phyloP scores from a whole-genome alignment of 2,113 vertebrate genomes.

The Theristicus caerulescens region DNA sequence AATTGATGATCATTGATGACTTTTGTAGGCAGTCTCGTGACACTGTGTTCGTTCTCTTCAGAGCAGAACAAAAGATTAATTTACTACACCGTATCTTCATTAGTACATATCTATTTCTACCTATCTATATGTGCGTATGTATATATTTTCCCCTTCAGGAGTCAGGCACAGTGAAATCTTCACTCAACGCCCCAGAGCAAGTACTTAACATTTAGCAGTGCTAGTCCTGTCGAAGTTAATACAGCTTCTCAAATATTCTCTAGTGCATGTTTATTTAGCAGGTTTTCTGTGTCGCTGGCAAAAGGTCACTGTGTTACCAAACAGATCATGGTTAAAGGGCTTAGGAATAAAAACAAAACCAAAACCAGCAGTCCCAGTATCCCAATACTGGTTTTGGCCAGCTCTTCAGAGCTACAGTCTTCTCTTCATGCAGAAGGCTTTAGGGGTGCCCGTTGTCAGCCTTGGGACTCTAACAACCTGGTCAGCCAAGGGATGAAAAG shows the following conservation, averaged over 20 bases:
- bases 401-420: background rate
- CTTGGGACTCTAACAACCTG: background rate
- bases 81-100: background rate
- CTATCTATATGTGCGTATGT: background rate
- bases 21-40: background rate
- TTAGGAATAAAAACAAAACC: background rate
- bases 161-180: background rate
- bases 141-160: background rate
- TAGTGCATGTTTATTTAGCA: background rate
- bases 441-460: background rate
- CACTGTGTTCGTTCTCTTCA: background rate
- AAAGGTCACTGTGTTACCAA: background rate
- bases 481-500: background rate
- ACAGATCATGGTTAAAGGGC: background rate
- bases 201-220: background rate
- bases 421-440: background rate
- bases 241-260: background rate
- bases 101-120: background rate
- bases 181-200: background rate
- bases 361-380: background rate
- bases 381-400: background rate
- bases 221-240: background rate
- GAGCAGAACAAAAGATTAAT: background rate
- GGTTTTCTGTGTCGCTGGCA: background rate
- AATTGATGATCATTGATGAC: background rate